Evolutionary conservation across 2,797 vertebrate species (phyloP).

Genomic region (Vespertilio murinus): DNA sequence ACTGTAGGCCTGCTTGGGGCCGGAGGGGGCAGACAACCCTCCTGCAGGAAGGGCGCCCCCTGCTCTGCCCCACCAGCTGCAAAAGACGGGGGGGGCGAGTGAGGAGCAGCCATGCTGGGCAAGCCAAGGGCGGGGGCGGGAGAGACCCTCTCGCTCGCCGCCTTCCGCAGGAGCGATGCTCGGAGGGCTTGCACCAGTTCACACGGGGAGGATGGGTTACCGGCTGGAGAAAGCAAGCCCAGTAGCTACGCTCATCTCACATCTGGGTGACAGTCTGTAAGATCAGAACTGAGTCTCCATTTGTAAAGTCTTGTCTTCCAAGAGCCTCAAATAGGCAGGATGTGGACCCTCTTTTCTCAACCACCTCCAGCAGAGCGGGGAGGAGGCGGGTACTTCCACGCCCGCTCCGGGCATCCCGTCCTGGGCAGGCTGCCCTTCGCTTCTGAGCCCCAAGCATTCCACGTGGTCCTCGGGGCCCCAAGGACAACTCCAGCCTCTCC

Average conservation of each 20-base stretch:
- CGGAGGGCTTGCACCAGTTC: not conserved
- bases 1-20: not conserved
- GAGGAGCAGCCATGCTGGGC: not conserved
- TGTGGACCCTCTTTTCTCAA: not conserved
- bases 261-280: not conserved
- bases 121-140: not conserved
- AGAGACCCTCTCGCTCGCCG: not conserved
- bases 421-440: not conserved
- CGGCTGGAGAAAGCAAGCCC: not conserved
- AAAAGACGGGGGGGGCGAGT: not conserved
- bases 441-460: not conserved
- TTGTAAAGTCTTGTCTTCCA: not conserved
- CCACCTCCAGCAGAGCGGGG: rapidly evolving
- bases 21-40: not conserved
- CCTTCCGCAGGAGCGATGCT: slow-evolving; percentile 55
- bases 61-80: not conserved
- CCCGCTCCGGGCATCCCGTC: not conserved
- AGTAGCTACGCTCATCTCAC: not conserved
- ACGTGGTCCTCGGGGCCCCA: not conserved
- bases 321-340: not conserved
- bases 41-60: not conserved
- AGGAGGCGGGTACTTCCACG: not conserved
- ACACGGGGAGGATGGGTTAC: not conserved
- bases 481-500: not conserved
- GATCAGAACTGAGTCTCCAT: not conserved